Percentiles rank a stretch among this genome's conserved stretches.
Conservation (phyloP, 2,888 invertebrate genomes). For the Nematopogon swammerdamellus region DNA sequence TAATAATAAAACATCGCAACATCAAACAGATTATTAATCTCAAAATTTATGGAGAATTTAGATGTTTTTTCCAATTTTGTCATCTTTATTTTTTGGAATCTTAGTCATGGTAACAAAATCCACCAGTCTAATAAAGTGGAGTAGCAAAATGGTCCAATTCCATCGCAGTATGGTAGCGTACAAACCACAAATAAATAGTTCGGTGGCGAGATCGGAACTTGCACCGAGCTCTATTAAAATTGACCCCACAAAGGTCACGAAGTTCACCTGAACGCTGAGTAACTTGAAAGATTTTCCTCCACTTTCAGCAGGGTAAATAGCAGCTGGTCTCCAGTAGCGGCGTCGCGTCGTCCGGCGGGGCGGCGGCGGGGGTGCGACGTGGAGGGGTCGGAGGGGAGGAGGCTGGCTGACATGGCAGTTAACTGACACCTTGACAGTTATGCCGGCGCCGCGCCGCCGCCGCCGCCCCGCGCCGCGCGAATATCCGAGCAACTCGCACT, state of each 20-base stretch:
- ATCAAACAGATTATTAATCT: no score
- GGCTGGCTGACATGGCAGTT: constrained; percentile 14
- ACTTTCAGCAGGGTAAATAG: neutral
- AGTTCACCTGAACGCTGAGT: neutral
- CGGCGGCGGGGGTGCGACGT: constrained; percentile 1
- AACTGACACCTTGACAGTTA: constrained; percentile 16
- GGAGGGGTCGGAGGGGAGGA: constrained; percentile 4
- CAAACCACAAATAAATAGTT: no score
- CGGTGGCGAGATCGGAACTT: no score
- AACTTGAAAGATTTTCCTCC: neutral
- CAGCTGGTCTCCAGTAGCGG: neutral
- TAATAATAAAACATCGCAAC: no score
- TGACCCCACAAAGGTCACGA: neutral
- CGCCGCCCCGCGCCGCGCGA: neutral
- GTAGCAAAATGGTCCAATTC: no score
- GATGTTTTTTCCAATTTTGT: no score
- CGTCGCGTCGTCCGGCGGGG: neutral
- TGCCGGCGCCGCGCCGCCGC: constrained; percentile 7
- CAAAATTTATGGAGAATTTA: no score
- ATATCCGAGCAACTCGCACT: neutral
- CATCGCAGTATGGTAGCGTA: no score
- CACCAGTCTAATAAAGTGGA: no score
- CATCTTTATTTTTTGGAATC: no score
- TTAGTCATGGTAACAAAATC: no score
- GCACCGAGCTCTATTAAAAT: no score